phyloP scores from a whole-genome alignment of 1,140 invertebrate genomes.

The Melipona quadrifasciata region DNA sequence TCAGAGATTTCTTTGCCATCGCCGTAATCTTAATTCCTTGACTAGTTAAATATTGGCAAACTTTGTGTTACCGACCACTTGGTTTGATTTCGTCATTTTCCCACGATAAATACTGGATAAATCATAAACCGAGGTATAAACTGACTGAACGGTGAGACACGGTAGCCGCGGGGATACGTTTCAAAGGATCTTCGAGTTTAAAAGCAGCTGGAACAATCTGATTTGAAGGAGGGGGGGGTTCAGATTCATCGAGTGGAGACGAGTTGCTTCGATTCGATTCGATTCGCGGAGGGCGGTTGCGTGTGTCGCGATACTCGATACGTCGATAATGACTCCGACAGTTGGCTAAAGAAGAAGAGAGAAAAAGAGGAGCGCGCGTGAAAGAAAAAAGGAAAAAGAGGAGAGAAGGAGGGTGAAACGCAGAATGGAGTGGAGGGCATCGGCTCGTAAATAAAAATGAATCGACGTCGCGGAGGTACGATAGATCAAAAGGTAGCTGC shows the following conservation, averaged over 20 bases:
- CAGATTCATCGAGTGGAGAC: background rate
- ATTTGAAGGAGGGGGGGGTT: background rate
- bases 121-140: too few relatives aligned
- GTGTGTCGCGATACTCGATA: slow-evolving; percentile 17
- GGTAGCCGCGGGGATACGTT: too few relatives aligned
- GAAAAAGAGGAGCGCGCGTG: background rate
- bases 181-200: background rate
- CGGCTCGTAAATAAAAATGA: slow-evolving; percentile 76
- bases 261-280: background rate
- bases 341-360: background rate
- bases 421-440: slow-evolving; percentile 32
- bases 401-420: slow-evolving; percentile 1
- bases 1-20: too few relatives aligned
- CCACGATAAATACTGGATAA: too few relatives aligned
- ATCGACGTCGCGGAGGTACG: slow-evolving; percentile 58
- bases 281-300: background rate
- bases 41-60: too few relatives aligned
- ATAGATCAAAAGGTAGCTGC: slow-evolving; percentile 72
- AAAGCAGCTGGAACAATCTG: background rate
- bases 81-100: too few relatives aligned
- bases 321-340: slow-evolving; percentile 38
- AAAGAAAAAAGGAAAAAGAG: background rate
- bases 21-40: too few relatives aligned
- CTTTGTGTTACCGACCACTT: too few relatives aligned
- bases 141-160: too few relatives aligned